These are phyloP conservation scores for Micrasema longulum DNA, from an alignment of 1,140 invertebrate genomes.

Conservation along the genomic window DNA sequence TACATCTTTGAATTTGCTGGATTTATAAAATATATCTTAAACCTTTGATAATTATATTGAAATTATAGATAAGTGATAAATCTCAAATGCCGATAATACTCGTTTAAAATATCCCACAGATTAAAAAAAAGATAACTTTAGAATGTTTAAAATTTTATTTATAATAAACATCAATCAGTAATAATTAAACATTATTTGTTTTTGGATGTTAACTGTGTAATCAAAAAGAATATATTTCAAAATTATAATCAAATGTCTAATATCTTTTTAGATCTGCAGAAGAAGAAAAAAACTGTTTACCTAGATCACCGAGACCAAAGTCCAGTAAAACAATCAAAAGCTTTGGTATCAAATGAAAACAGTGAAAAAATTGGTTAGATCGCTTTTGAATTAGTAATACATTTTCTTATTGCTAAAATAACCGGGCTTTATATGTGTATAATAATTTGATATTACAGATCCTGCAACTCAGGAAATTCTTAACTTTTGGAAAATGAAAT, in stretches of 20 bases:
- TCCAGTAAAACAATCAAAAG: slow-evolving; percentile 12
- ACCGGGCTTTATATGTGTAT: not conserved
- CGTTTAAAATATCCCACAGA: not conserved
- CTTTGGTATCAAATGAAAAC: slow-evolving; percentile 7
- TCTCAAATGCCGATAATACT: too few relatives aligned
- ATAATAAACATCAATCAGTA: too few relatives aligned
- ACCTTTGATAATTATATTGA: too few relatives aligned
- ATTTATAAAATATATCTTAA: too few relatives aligned
- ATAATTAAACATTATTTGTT: too few relatives aligned
- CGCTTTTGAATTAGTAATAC: not conserved
- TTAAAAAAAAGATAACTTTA: too few relatives aligned
- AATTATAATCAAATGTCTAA: too few relatives aligned
- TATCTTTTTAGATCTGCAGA: not conserved
- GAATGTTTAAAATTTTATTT: too few relatives aligned
- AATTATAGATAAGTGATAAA: too few relatives aligned
- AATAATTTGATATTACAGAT: not conserved
- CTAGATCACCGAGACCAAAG: not conserved
- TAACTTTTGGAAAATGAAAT: slow-evolving; percentile 30
- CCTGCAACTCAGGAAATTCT: not conserved
- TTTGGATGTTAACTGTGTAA: too few relatives aligned
- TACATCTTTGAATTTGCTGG: too few relatives aligned
- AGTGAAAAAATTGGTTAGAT: slow-evolving; percentile 5
- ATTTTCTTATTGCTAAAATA: not conserved
- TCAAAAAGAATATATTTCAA: too few relatives aligned
- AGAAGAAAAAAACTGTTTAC: not conserved